phyloP scores from a whole-genome alignment of 2,888 invertebrate genomes.

The Lycaena phlaeas region DNA sequence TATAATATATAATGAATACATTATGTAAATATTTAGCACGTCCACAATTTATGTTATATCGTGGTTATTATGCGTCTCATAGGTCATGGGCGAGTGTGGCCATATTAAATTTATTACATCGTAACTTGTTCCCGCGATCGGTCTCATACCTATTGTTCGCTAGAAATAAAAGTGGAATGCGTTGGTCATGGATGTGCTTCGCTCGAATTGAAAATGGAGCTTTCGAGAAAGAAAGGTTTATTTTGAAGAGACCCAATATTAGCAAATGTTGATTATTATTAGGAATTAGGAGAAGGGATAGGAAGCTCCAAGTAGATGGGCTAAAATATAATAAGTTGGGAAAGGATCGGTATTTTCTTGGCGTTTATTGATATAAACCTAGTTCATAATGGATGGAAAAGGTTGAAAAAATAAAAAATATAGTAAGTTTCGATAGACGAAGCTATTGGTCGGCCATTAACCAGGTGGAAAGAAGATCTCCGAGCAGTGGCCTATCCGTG shows the following conservation, averaged over 20 bases:
- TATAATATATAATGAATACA: not conserved
- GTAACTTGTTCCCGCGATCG: constrained; percentile 62
- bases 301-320: too few species aligned
- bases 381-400: too few species aligned
- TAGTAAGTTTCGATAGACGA: too few species aligned
- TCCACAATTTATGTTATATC: constrained; percentile 6
- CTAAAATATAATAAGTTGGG: too few species aligned
- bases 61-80: constrained; percentile 27
- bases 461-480: too few species aligned
- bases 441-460: too few species aligned
- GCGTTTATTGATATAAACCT: too few species aligned
- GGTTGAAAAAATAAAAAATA: too few species aligned
- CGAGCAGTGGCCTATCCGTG: too few species aligned
- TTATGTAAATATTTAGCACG: not conserved
- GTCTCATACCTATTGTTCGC: constrained; percentile 58
- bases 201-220: not conserved
- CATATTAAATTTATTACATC: constrained; percentile 65
- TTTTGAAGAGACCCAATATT: not conserved
- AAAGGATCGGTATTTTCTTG: too few species aligned
- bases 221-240: not conserved
- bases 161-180: constrained; percentile 55
- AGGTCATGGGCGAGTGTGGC: constrained; percentile 61
- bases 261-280: not conserved
- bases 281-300: too few species aligned
- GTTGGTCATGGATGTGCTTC: constrained; percentile 14